Evolutionary conservation across 2,888 invertebrate genomes (phyloP).

Genomic region (Podabrus alpinus): DNA sequence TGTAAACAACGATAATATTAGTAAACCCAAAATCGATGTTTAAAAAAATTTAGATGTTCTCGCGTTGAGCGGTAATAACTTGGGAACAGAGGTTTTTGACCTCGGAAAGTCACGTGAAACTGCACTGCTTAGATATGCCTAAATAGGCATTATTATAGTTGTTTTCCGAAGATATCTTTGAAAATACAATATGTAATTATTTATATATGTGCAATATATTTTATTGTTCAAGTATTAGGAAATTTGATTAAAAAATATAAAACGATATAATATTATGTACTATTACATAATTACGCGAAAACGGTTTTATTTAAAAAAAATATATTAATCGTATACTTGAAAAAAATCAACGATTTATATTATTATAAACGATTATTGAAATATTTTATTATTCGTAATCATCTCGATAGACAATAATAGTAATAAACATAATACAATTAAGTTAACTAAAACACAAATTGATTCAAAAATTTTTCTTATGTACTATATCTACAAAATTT

Average conservation of each 20-base stretch:
- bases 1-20: neutral
- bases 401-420: neutral
- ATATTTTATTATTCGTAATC: neutral
- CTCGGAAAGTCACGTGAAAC: neutral
- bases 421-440: neutral
- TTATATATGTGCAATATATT: neutral
- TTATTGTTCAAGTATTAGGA: neutral
- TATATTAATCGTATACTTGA: neutral
- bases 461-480: neutral
- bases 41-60: neutral
- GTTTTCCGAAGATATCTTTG: neutral
- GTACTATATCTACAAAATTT: no score
- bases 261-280: no score
- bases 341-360: neutral
- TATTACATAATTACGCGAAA: neutral
- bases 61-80: neutral
- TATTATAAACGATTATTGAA: neutral
- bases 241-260: neutral
- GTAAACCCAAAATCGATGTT: neutral
- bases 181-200: neutral
- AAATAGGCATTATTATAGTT: neutral
- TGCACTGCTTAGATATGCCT: neutral
- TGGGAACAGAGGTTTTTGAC: neutral
- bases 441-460: neutral
- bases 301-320: neutral